Conservation (phyloP, 2,113 vertebrate species). For the Chelonoidis abingdonii region DNA sequence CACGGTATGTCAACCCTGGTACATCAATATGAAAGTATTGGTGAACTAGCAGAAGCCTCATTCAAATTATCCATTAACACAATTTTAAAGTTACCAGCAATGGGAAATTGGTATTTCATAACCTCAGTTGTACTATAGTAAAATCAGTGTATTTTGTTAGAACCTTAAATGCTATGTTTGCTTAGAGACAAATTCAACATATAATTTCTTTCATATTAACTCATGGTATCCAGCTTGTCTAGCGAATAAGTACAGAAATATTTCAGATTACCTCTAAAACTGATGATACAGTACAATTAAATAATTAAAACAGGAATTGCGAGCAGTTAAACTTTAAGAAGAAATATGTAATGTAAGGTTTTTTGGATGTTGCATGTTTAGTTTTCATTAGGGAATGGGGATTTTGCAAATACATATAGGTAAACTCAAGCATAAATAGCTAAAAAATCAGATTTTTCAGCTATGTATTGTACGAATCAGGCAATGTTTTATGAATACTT, state of each 20-base stretch:
- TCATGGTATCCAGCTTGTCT: background rate
- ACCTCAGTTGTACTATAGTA: background rate
- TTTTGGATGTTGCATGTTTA: background rate
- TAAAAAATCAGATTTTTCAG: background rate
- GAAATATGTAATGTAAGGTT: background rate
- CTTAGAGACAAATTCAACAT: background rate
- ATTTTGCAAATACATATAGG: background rate
- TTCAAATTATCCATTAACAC: background rate
- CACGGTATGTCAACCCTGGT: background rate
- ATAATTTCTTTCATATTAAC: background rate
- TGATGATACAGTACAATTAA: background rate
- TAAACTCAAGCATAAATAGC: background rate
- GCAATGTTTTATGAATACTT: background rate
- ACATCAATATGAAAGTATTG: background rate
- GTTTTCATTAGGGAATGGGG: background rate
- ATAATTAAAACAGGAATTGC: background rate
- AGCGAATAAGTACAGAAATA: background rate
- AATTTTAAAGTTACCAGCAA: background rate
- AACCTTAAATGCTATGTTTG: conserved; percentile 25
- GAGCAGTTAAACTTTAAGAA: background rate
- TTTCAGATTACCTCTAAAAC: background rate
- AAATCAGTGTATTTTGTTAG: conserved; percentile 9
- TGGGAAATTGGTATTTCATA: background rate
- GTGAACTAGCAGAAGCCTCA: background rate
- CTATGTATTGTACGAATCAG: background rate